phyloP scores from a whole-genome alignment of 2,113 vertebrate species.

The Labeo catla region DNA sequence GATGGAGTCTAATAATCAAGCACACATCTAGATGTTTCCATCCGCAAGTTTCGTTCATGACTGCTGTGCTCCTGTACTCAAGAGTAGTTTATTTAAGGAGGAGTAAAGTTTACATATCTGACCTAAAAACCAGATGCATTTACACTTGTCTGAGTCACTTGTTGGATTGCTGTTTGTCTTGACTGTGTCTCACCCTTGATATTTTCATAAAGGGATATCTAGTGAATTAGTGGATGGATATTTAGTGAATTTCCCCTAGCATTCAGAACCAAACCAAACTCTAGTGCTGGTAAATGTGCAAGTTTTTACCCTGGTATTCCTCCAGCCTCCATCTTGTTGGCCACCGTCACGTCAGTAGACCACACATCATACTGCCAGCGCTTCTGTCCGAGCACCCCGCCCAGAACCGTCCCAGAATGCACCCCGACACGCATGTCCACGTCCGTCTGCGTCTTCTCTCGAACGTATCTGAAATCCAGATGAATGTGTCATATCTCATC shows the following conservation, averaged over 20 bases:
- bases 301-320: constrained; percentile 88
- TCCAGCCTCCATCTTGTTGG: constrained; percentile 96
- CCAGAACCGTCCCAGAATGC: constrained; percentile 91
- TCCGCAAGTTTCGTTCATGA: neutral
- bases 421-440: constrained; percentile 97
- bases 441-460: constrained; percentile 90
- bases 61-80: neutral
- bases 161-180: neutral
- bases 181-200: neutral
- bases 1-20: neutral
- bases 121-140: neutral
- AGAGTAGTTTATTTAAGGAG: neutral
- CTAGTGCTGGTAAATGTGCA: neutral
- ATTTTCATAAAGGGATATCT: neutral
- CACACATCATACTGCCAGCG: constrained; percentile 97
- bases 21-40: neutral
- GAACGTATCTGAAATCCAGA: constrained; percentile 80
- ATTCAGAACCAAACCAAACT: neutral
- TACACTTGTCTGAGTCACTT: neutral
- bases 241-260: no score
- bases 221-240: neutral
- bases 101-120: neutral
- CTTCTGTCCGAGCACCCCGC: constrained; percentile 92
- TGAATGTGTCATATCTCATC: neutral
- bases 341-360: constrained; percentile 94